phyloP scores from a whole-genome alignment of 2,797 vertebrate species.

The Sebastes baramenuke region DNA sequence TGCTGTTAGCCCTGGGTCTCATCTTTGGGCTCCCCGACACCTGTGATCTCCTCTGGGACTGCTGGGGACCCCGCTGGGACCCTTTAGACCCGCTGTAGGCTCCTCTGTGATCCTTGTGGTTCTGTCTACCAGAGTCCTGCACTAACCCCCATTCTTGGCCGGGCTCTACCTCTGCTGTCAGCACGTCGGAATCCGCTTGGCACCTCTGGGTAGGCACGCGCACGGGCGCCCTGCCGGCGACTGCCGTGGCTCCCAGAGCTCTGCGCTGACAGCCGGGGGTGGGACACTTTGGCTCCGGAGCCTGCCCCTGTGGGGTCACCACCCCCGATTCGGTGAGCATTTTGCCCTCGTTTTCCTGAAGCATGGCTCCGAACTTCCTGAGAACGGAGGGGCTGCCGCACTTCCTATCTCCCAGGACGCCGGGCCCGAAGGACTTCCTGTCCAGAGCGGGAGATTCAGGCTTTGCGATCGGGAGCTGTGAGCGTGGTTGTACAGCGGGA shows the following conservation, averaged over 20 bases:
- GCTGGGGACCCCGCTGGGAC: constrained; percentile 53
- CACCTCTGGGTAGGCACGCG: constrained; percentile 81
- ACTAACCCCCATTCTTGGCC: constrained; percentile 69
- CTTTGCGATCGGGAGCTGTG: constrained; percentile 74
- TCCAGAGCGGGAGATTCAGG: constrained; percentile 69
- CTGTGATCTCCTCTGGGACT: constrained; percentile 61
- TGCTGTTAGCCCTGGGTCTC: constrained; percentile 61
- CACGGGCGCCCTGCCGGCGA: constrained; percentile 59
- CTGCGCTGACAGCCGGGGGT: constrained; percentile 82
- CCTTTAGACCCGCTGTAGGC: constrained; percentile 59
- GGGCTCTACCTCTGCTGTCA: constrained; percentile 70
- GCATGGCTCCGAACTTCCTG: constrained; percentile 80
- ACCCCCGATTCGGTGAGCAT: constrained; percentile 75
- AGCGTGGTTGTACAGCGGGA: constrained; percentile 82
- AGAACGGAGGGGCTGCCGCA: constrained; percentile 76
- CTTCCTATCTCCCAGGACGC: constrained; percentile 72
- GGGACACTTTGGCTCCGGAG: constrained; percentile 68
- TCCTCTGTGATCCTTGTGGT: constrained; percentile 66
- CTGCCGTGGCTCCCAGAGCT: constrained; percentile 56
- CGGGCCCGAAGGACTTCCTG: constrained; percentile 65
- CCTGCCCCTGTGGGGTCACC: constrained; percentile 69
- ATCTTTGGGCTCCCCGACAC: constrained; percentile 69
- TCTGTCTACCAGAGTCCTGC: constrained; percentile 64
- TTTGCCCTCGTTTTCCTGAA: constrained; percentile 83
- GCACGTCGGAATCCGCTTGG: constrained; percentile 78